Evolutionary conservation across 1,140 invertebrate species (phyloP).

Genomic region (Pseudomyrmex concolor): DNA sequence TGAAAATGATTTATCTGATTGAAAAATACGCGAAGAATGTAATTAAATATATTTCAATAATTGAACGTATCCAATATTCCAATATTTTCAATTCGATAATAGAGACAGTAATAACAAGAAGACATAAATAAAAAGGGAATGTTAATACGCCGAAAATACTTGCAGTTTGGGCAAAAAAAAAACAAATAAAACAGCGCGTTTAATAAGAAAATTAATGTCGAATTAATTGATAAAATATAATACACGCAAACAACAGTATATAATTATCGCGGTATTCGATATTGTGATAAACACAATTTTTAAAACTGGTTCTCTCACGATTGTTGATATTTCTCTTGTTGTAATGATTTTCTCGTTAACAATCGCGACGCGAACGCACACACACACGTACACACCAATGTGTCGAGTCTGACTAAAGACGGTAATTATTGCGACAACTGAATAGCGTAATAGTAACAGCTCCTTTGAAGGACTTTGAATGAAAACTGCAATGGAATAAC

Average conservation of each 20-base stretch:
- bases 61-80: not conserved
- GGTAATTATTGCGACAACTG: slow-evolving; percentile 23
- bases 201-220: not conserved
- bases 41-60: not conserved
- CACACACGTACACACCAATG: not conserved
- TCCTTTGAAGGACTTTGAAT: slow-evolving; percentile 30
- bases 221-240: not conserved
- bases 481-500: slow-evolving; percentile 44
- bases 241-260: not conserved
- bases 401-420: not conserved
- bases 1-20: not conserved
- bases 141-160: not conserved
- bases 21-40: not conserved
- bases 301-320: not conserved
- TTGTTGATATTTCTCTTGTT: too few relatives aligned
- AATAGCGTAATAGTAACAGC: not conserved
- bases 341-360: not conserved
- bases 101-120: not conserved
- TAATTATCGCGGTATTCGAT: too few relatives aligned
- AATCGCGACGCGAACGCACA: slow-evolving; percentile 2
- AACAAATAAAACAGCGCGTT: not conserved
- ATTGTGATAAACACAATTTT: not conserved
- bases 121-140: not conserved
- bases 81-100: not conserved
- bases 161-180: too few relatives aligned